These are phyloP conservation scores for Muraenolepis orangiensis DNA, from an alignment of 2,797 vertebrate species.

Conservation along the genomic window DNA sequence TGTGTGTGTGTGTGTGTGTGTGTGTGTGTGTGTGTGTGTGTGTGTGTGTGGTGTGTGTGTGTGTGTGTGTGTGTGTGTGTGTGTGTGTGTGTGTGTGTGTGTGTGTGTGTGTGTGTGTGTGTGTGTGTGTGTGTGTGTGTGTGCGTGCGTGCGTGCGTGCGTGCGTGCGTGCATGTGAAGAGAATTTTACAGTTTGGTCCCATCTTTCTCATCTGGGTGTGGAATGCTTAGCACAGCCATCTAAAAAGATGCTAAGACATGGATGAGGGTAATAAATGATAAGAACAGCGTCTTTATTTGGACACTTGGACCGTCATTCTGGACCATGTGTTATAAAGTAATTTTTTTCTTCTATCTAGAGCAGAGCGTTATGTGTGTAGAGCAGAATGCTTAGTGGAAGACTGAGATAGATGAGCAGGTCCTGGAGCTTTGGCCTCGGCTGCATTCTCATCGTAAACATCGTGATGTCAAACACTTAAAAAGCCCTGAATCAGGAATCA, in stretches of 20 bases:
- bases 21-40: too few relatives aligned
- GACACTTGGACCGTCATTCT: background rate
- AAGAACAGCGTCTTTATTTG: background rate
- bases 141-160: constrained; percentile 51
- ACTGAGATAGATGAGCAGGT: background rate
- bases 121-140: too few relatives aligned
- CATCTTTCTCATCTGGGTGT: constrained; percentile 66
- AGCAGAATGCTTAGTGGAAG: background rate
- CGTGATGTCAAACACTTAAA: background rate
- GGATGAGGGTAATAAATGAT: constrained; percentile 27
- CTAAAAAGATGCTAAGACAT: constrained; percentile 58
- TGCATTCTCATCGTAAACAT: background rate
- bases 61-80: too few relatives aligned
- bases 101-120: too few relatives aligned
- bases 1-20: too few relatives aligned
- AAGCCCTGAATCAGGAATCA: background rate
- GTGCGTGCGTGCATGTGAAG: constrained; percentile 52
- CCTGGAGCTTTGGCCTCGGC: background rate
- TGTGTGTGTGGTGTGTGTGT: too few relatives aligned
- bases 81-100: too few relatives aligned
- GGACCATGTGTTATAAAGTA: background rate
- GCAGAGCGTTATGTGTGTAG: background rate
- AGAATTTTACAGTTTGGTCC: constrained; percentile 71
- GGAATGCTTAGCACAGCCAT: constrained; percentile 65
- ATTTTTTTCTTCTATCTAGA: background rate